phyloP scores from a whole-genome alignment of 1,140 invertebrate genomes.

The Bombus turneri region DNA sequence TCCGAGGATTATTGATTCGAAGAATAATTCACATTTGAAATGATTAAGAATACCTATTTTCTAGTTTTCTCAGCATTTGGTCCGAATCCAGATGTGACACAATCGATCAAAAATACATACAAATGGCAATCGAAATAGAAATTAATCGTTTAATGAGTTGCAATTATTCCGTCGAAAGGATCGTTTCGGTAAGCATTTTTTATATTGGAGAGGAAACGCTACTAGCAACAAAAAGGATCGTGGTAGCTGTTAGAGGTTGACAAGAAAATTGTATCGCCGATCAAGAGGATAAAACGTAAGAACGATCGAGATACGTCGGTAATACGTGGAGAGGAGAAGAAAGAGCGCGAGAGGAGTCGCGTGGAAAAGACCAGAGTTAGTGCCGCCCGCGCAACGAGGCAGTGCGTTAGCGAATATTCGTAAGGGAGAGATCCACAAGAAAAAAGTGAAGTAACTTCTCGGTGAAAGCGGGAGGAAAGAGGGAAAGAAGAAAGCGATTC shows the following conservation, averaged over 20 bases:
- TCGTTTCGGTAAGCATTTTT: background rate
- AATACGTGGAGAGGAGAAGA: conserved; percentile 54
- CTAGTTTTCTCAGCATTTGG: conserved; percentile 9
- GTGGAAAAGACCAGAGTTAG: conserved; percentile 79
- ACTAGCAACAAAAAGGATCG: fast-evolving
- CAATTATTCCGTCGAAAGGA: background rate
- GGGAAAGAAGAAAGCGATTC: background rate
- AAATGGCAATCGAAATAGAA: background rate
- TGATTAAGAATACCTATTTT: background rate
- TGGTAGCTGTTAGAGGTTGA: background rate
- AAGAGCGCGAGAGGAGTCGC: conserved; percentile 59
- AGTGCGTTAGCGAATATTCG: conserved; percentile 73
- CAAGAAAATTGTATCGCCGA: conserved; percentile 9
- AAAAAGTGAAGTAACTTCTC: conserved; percentile 24
- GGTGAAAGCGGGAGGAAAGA: background rate
- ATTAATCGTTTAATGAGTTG: background rate
- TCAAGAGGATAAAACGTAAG: conserved; percentile 67
- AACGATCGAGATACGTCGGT: conserved; percentile 72
- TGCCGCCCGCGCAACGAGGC: conserved; percentile 79
- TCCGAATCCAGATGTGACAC: conserved; percentile 26
- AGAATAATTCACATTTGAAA: background rate
- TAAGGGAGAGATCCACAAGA: conserved; percentile 28
- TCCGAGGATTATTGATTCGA: too few species aligned
- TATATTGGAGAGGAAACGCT: background rate
- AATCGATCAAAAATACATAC: conserved; percentile 24